Conservation (phyloP, 2,888 invertebrate genomes). For the Cheilosia grossa region DNA sequence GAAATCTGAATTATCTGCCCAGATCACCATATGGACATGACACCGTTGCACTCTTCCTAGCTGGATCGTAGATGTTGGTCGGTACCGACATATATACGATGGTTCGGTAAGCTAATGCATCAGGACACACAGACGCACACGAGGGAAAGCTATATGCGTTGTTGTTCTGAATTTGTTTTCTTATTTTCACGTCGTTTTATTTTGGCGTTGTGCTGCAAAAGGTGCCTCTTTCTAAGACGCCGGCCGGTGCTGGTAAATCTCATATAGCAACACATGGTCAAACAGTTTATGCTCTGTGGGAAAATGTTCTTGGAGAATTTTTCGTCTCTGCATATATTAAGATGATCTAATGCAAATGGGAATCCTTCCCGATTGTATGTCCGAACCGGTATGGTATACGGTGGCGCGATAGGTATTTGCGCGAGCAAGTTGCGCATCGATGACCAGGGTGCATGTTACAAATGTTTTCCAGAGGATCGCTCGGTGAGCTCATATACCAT, state of each 20-base stretch:
- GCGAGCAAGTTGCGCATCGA: slow-evolving; percentile 40
- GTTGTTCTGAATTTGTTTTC: slow-evolving; percentile 65
- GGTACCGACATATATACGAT: not conserved
- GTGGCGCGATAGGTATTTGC: slow-evolving; percentile 59
- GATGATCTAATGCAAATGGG: slow-evolving; percentile 64
- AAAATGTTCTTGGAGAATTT: slow-evolving; percentile 57
- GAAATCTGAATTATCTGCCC: slow-evolving; percentile 75
- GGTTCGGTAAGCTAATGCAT: slow-evolving; percentile 5
- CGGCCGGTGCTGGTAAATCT: slow-evolving; percentile 29
- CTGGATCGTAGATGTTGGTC: slow-evolving; percentile 7
- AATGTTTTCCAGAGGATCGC: slow-evolving; percentile 51
- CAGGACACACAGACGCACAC: slow-evolving; percentile 9
- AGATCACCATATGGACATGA: slow-evolving; percentile 74
- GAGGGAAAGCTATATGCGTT: slow-evolving; percentile 64
- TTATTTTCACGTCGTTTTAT: slow-evolving; percentile 26
- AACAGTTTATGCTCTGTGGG: slow-evolving; percentile 71
- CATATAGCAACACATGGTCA: slow-evolving; percentile 49
- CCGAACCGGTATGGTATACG: slow-evolving; percentile 56
- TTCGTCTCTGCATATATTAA: slow-evolving; percentile 69
- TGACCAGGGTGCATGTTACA: slow-evolving; percentile 28
- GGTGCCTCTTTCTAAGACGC: slow-evolving; percentile 59
- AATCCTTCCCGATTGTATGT: slow-evolving; percentile 36
- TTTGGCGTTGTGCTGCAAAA: slow-evolving; percentile 1
- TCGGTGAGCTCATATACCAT: slow-evolving; percentile 38
- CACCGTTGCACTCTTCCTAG: slow-evolving; percentile 54